A percentile compares a stretch with the other conserved stretches of the same genome.
Evolutionary conservation across 2,888 invertebrate genomes (phyloP).

Genomic region (Pardosa pseudoannulata): DNA sequence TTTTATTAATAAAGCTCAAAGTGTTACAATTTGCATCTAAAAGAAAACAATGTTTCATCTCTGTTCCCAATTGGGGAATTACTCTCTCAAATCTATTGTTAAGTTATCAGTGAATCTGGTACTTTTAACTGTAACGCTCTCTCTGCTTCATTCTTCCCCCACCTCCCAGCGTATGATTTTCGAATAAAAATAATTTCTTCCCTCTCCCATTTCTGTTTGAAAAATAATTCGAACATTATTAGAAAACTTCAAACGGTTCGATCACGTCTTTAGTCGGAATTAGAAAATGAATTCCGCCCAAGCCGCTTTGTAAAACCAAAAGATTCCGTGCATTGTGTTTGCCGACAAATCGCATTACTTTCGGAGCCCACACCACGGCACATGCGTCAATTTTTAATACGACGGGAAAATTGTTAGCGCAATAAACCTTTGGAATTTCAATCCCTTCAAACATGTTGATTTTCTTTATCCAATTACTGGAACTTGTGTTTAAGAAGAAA

Average conservation of each 20-base stretch:
- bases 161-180: background rate
- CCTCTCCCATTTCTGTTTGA: background rate
- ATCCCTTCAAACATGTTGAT: conserved; percentile 9
- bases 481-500: conserved; percentile 3
- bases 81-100: too few relatives aligned
- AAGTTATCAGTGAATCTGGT: too few relatives aligned
- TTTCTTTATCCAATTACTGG: background rate
- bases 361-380: background rate
- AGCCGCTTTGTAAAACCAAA: background rate
- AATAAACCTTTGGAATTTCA: background rate
- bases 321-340: conserved; percentile 3
- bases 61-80: too few relatives aligned
- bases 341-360: conserved; percentile 10
- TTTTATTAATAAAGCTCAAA: too few relatives aligned
- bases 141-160: background rate
- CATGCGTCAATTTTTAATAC: conserved; percentile 13
- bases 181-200: conserved; percentile 35
- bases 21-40: too few relatives aligned
- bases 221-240: conserved; percentile 47
- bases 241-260: conserved; percentile 19
- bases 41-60: too few relatives aligned
- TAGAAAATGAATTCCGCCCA: background rate
- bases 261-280: conserved; percentile 10
- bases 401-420: background rate
- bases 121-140: background rate